A percentile compares a stretch with the other conserved stretches of the same genome.
Conservation (phyloP, 2,113 vertebrate species). For the Ibidorhyncha struthersii region DNA sequence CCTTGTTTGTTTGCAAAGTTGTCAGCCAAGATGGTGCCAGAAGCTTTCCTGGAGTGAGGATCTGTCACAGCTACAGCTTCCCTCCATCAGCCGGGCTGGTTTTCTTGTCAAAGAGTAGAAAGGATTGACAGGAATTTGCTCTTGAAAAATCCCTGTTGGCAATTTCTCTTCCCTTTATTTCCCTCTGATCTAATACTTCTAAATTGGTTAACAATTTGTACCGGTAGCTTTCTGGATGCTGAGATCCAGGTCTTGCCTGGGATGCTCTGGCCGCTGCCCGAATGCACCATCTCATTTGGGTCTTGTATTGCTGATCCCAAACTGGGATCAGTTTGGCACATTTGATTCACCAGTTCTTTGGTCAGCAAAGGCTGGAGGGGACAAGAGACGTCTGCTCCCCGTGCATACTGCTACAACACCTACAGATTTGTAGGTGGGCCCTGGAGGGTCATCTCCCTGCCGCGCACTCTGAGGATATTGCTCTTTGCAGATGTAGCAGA, state of each 20-base stretch:
- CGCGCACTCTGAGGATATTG: neutral
- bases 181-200: neutral
- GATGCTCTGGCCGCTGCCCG: neutral
- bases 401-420: neutral
- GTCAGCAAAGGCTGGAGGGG: neutral
- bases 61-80: neutral
- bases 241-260: neutral
- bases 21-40: neutral
- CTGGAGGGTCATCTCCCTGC: neutral
- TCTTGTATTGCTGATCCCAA: neutral
- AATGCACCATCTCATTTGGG: neutral
- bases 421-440: neutral
- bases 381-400: neutral
- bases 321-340: neutral
- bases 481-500: neutral
- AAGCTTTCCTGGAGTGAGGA: neutral
- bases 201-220: neutral
- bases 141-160: neutral
- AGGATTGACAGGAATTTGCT: neutral
- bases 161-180: neutral
- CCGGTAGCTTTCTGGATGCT: accelerated
- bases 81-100: neutral
- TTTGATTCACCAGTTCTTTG: neutral
- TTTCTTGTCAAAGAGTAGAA: neutral
- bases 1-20: neutral